These are phyloP conservation scores for Oreochromis mossambicus DNA, from an alignment of 2,797 vertebrate species.

Conservation along the genomic window DNA sequence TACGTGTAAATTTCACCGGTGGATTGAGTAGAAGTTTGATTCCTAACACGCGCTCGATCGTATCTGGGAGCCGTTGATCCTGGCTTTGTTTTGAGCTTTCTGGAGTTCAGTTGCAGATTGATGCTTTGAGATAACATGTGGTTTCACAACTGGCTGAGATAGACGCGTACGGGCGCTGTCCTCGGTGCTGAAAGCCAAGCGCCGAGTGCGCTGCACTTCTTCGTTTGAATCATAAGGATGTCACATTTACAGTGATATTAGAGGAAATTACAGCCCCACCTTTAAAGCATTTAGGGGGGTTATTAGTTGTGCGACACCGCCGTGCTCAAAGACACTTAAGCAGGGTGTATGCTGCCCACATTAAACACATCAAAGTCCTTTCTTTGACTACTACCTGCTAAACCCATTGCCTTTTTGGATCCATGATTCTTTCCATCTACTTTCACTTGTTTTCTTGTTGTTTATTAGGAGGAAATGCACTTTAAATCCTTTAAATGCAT, in stretches of 20 bases:
- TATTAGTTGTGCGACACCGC: neutral
- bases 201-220: neutral
- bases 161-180: conserved; percentile 62
- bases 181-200: conserved; percentile 57
- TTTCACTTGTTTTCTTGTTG: neutral
- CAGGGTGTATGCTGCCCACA: neutral
- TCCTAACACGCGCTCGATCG: neutral
- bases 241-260: neutral
- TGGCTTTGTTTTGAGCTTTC: neutral
- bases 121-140: conserved; percentile 7
- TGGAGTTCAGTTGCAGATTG: neutral
- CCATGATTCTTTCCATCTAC: neutral
- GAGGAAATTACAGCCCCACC: neutral
- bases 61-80: neutral
- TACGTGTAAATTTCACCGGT: conserved; percentile 23
- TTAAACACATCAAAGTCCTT: neutral
- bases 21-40: conserved; percentile 12
- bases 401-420: neutral
- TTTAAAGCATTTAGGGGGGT: neutral
- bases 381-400: neutral
- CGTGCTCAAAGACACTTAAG: conserved; percentile 26
- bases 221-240: neutral
- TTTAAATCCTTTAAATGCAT: neutral
- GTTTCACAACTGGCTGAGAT: neutral
- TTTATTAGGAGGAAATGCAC: neutral